A percentile compares a stretch with the other conserved stretches of the same genome.
Evolutionary conservation across 2,797 vertebrate species (phyloP).

Genomic region (Anomalospiza imberbis): DNA sequence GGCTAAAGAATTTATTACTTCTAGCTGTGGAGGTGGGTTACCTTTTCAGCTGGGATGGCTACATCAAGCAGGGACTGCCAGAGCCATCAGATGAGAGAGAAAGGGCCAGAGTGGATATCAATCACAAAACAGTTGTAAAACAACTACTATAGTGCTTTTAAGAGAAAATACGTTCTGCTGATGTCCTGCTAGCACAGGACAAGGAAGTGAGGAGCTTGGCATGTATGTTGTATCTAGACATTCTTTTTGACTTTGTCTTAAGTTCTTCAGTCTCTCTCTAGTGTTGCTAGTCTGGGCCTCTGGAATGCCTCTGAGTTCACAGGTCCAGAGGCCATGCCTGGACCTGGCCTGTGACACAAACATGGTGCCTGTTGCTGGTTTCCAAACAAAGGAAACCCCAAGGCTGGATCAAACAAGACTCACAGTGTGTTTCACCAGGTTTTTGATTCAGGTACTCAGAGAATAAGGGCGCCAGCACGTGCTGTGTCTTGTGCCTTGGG

Average conservation of each 20-base stretch:
- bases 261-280: background rate
- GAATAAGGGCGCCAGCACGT: background rate
- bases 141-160: background rate
- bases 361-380: background rate
- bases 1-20: constrained; percentile 17
- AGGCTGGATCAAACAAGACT: background rate
- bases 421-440: background rate
- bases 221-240: background rate
- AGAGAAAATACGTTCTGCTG: background rate
- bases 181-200: background rate
- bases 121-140: background rate
- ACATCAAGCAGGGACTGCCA: background rate
- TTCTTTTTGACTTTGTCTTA: background rate
- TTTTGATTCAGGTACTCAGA: background rate
- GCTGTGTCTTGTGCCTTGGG: background rate
- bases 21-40: background rate
- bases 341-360: background rate
- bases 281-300: background rate
- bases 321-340: background rate
- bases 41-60: background rate
- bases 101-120: background rate
- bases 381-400: background rate
- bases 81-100: background rate
- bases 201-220: background rate
- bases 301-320: background rate